Percentiles rank a stretch among this genome's conserved stretches.
Evolutionary conservation across 2,797 vertebrate genomes (phyloP).

Genomic region (Eulemur coronatus): DNA sequence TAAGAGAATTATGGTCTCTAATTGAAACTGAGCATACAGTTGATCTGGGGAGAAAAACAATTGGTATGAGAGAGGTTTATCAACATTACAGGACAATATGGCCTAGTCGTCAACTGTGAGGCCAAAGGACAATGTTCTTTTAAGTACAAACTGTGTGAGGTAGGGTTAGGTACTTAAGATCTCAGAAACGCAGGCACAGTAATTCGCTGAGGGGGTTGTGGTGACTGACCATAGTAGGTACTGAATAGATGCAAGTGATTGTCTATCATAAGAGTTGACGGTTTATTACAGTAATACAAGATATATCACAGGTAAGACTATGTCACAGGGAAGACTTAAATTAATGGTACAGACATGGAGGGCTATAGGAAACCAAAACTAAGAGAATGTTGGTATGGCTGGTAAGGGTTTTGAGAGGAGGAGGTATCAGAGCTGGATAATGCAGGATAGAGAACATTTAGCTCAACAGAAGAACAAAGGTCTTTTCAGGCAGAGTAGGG

Average conservation of each 20-base stretch:
- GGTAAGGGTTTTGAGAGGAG: background rate
- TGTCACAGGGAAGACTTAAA: background rate
- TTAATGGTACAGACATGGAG: background rate
- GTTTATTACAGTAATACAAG: background rate
- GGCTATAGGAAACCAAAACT: background rate
- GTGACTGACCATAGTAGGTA: background rate
- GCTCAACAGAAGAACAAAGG: background rate
- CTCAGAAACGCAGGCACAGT: background rate
- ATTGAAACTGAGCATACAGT: background rate
- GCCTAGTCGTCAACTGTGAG: background rate
- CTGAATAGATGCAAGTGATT: conserved; percentile 8
- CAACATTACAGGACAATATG: background rate
- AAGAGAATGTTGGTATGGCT: background rate
- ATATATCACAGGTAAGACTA: background rate
- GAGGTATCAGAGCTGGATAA: background rate
- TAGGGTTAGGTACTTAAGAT: background rate
- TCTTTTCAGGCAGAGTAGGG: background rate
- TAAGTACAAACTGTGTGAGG: background rate
- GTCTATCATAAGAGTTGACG: background rate
- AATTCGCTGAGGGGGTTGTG: background rate
- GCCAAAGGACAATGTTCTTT: background rate
- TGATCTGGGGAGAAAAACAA: background rate
- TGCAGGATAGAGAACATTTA: conserved; percentile 6
- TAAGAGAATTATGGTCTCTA: background rate
- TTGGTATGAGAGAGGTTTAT: background rate